phyloP scores from a whole-genome alignment of 2,797 vertebrate genomes.

The Enteromius trimaculatus region DNA sequence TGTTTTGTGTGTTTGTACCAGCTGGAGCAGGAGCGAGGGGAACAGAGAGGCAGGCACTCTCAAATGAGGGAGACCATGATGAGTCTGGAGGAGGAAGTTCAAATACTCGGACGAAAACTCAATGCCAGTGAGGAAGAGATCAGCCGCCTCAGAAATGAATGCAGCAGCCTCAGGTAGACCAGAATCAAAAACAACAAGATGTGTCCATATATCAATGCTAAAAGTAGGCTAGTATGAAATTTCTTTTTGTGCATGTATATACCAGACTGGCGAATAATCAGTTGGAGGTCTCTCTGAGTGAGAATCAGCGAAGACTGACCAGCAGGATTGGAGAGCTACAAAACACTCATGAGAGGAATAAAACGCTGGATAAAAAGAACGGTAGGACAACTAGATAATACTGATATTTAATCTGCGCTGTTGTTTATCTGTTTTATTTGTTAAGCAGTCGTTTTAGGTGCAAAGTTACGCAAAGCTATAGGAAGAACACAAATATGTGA shows the following conservation, averaged over 20 bases:
- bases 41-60: constrained; percentile 74
- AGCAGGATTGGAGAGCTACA: constrained; percentile 80
- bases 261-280: constrained; percentile 78
- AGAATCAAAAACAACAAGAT: neutral
- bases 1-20: constrained; percentile 53
- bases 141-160: constrained; percentile 74
- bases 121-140: constrained; percentile 75
- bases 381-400: constrained; percentile 66
- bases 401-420: neutral
- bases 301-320: constrained; percentile 74
- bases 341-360: constrained; percentile 77
- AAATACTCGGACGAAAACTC: constrained; percentile 73
- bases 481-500: neutral
- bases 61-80: constrained; percentile 76
- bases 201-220: neutral
- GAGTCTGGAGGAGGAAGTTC: constrained; percentile 79
- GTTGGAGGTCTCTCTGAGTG: constrained; percentile 75
- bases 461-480: too few species aligned
- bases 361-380: constrained; percentile 76
- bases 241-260: neutral
- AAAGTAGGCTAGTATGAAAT: neutral
- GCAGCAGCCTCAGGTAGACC: constrained; percentile 75
- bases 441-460: too few species aligned
- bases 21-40: constrained; percentile 79
- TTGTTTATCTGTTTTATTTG: neutral